Base-by-base conservation (phyloP, 2,113 vertebrate genomes). In the Nycticebus coucang region DNA sequence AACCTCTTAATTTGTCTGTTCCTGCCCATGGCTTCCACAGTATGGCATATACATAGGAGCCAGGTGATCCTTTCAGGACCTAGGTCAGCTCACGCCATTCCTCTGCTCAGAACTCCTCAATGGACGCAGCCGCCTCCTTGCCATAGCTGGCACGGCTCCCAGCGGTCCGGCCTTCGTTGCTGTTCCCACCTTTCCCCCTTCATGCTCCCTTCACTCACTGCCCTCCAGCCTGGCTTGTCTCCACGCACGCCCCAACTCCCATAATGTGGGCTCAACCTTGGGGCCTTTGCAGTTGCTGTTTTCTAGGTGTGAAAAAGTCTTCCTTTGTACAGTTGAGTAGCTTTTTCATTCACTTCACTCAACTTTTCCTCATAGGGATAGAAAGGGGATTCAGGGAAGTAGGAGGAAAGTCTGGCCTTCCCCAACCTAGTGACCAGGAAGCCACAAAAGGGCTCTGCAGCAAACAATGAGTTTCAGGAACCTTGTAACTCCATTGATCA, bases 81-180 rank as follows among this genome's bases (percentile, higher is more conserved):
- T 60, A 81, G 71, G 45, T 88, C 57, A 53, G 19, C 19, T 62
- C 14, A 24, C 28, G 2, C 35, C 59, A 69, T 2, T 41, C 7
- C 33, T 74, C 0, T 26, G 5, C 30, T 82, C 18, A n/a, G 35
- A 37, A 19, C 4, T 37, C 14, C 75, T 9, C 35, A 19, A 0
- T 15, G 19, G 30, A 59, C 10, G 21, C 17, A 53, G 2, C 28
- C 3, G 11, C 8, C 45, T 79, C 24, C 30, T 79, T 13, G 19
- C 35, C 9, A 6, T 5, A 35, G 30, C 1, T 0, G 8, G 2
- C 28, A 77, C 55, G 19, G 4, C 15, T 4, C 19, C 45, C 11
- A 0, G 0, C 30, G 5, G 7, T 18, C 9, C 57, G 59, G 22
- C 6, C 17, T 57, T 53, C 1, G 0, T 5, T 7, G 0, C 13